Evolutionary conservation across 1,140 invertebrate genomes (phyloP).

Genomic region (Cepaea nemoralis): DNA sequence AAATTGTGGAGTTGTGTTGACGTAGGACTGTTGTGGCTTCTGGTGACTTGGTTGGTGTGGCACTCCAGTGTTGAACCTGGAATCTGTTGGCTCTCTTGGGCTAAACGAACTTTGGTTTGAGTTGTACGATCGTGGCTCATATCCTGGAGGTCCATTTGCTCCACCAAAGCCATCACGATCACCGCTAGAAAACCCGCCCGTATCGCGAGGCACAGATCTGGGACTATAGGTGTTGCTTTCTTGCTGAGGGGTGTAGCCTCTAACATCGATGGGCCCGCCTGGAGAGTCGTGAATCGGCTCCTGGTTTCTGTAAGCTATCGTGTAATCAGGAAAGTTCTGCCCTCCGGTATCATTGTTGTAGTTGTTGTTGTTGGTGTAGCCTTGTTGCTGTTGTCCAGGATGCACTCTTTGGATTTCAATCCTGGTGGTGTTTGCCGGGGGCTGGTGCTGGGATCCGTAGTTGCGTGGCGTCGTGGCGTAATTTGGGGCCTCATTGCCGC

Average conservation of each 20-base stretch:
- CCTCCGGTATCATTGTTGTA: not conserved
- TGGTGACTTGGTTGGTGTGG: not conserved
- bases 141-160: conserved; percentile 3
- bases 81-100: not conserved
- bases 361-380: conserved; percentile 24
- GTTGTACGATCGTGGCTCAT: not conserved
- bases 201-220: conserved; percentile 4
- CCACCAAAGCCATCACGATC: not conserved
- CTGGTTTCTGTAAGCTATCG: conserved; percentile 39
- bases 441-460: conserved; percentile 21
- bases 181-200: not conserved
- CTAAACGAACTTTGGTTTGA: not conserved
- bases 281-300: conserved; percentile 28
- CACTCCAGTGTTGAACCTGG: conserved; percentile 15
- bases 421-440: not conserved
- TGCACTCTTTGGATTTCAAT: conserved; percentile 27
- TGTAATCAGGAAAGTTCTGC: conserved; percentile 41
- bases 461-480: conserved; percentile 38
- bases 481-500: conserved; percentile 2
- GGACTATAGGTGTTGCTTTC: conserved; percentile 15
- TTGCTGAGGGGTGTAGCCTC: not conserved
- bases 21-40: not conserved
- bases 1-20: not conserved
- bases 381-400: conserved; percentile 17
- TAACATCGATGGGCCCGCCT: conserved; percentile 23